A percentile compares a stretch with the other conserved stretches of the same genome.
Evolutionary conservation across 2,797 vertebrate genomes (phyloP).

Genomic region (Sternarchorhynchus goeldii): DNA sequence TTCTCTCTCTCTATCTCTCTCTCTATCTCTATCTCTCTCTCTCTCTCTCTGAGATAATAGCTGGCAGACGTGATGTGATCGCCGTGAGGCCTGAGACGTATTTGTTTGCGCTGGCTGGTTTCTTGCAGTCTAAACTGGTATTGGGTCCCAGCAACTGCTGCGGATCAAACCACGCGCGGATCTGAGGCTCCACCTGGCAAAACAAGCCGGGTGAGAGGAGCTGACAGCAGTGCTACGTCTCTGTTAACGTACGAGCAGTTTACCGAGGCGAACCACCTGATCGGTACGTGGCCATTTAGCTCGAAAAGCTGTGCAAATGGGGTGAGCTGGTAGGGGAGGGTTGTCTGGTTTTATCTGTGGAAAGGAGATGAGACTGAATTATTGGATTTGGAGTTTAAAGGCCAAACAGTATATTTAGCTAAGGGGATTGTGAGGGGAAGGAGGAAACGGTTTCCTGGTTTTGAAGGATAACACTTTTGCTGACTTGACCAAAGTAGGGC

Average conservation of each 20-base stretch:
- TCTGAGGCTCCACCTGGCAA: slow-evolving; percentile 88
- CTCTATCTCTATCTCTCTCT: slow-evolving; percentile 46
- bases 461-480: slow-evolving; percentile 55
- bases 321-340: slow-evolving; percentile 44
- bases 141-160: slow-evolving; percentile 85
- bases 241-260: slow-evolving; percentile 74
- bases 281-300: slow-evolving; percentile 60
- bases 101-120: slow-evolving; percentile 93
- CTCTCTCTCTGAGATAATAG: slow-evolving; percentile 82
- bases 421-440: slow-evolving; percentile 47
- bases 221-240: slow-evolving; percentile 78
- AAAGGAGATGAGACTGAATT: slow-evolving; percentile 67
- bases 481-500: slow-evolving; percentile 46
- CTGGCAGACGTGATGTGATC: slow-evolving; percentile 83
- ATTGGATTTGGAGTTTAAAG: slow-evolving; percentile 62
- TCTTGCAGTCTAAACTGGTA: slow-evolving; percentile 86
- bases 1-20: slow-evolving; percentile 57
- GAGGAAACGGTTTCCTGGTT: slow-evolving; percentile 46
- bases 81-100: slow-evolving; percentile 75
- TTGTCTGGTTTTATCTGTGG: slow-evolving; percentile 60
- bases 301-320: slow-evolving; percentile 51
- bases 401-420: slow-evolving; percentile 68
- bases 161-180: slow-evolving; percentile 81
- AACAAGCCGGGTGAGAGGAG: slow-evolving; percentile 80
- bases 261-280: slow-evolving; percentile 70